phyloP scores from a whole-genome alignment of 2,113 vertebrate species.

The Sturnira hondurensis region DNA sequence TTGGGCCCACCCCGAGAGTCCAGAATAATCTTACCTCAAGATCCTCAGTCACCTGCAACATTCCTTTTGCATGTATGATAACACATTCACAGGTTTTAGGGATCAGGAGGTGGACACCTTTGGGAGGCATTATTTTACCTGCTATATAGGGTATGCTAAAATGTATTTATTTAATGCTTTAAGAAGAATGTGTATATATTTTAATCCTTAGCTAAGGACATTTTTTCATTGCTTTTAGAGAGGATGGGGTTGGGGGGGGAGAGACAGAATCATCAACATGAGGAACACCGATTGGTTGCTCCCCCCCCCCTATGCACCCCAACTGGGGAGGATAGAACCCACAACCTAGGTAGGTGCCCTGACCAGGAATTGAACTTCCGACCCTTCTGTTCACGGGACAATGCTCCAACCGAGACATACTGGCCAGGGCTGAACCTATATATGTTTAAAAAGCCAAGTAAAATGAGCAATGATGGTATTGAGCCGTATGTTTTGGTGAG shows the following conservation, averaged over 20 bases:
- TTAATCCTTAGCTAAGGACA: too few species aligned
- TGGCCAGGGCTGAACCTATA: not conserved
- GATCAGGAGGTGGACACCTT: not conserved
- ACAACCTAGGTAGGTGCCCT: too few species aligned
- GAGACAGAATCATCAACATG: too few species aligned
- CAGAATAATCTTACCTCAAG: not conserved
- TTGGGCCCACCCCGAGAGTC: not conserved
- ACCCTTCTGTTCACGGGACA: too few species aligned
- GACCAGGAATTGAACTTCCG: too few species aligned
- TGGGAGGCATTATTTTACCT: not conserved
- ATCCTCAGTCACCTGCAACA: not conserved
- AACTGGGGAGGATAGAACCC: too few species aligned
- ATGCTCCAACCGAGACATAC: too few species aligned
- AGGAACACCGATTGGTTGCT: too few species aligned
- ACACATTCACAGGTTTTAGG: not conserved
- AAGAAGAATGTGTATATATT: not conserved
- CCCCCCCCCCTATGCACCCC: too few species aligned
- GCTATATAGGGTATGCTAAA: not conserved
- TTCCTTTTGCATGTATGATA: not conserved
- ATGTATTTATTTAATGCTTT: not conserved
- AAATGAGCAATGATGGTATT: not conserved
- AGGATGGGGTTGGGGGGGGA: too few species aligned
- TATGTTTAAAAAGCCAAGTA: not conserved
- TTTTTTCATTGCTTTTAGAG: too few species aligned
- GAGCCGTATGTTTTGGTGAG: not conserved